Conservation (phyloP, 1,140 invertebrate genomes). For the Zaprionus camerounensis region DNA sequence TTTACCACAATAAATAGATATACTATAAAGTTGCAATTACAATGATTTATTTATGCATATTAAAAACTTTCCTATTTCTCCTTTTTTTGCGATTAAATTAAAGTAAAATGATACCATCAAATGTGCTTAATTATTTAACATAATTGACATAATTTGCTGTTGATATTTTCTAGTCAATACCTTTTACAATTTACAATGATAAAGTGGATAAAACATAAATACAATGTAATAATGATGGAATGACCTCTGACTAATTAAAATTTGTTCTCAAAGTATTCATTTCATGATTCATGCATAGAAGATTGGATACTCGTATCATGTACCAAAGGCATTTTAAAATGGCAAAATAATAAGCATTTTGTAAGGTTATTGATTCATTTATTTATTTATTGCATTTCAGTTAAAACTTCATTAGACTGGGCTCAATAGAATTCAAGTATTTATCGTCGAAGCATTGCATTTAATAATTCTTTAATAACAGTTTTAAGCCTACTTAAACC, state of each 20-base stretch:
- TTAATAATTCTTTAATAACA: not conserved
- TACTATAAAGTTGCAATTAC: not conserved
- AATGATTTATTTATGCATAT: not conserved
- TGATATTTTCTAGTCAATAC: not conserved
- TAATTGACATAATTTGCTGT: not conserved
- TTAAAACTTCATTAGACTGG: too few species aligned
- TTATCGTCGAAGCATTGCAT: too few species aligned
- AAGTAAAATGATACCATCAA: not conserved
- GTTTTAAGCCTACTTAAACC: not conserved
- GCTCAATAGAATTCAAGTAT: too few species aligned
- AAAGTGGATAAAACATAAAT: not conserved
- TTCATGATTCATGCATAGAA: too few species aligned
- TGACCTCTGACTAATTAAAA: too few species aligned
- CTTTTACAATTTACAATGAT: not conserved
- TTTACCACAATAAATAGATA: slow-evolving; percentile 9
- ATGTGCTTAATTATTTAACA: not conserved
- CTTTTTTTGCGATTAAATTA: not conserved
- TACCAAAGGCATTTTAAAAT: too few species aligned
- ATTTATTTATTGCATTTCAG: too few species aligned
- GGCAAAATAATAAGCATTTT: too few species aligned
- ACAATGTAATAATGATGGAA: too few species aligned
- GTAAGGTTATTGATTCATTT: too few species aligned
- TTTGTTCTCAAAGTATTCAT: too few species aligned
- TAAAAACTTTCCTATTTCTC: not conserved
- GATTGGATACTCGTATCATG: too few species aligned